Base-by-base conservation (phyloP, 2,797 vertebrate species). In the Melanotaenia boesemani region DNA sequence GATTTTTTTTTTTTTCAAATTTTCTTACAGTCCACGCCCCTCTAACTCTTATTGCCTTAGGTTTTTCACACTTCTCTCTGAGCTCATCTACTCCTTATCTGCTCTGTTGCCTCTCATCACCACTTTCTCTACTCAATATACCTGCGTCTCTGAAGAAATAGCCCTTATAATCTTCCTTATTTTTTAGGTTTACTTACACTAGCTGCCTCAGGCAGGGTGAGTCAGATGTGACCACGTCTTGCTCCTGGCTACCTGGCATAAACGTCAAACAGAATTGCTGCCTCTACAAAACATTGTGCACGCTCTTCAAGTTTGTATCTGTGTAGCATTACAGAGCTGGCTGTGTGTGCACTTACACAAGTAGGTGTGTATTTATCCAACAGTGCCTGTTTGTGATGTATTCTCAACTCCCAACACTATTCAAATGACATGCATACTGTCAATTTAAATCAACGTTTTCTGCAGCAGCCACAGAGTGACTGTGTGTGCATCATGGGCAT, bases 201-300 rank as follows among this genome's bases (percentile, higher is more conserved):
- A 39, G 11, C 39, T 65, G 30, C 83, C 66, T 63, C 79, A 57
- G 84, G 74, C 83, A 48, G 61, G 67, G 59, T 78, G 81, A 88
- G 69, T 86, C 85, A 87, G 81, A 73, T 89, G 80, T 80, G 81
- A 88, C 81, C 70, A 39, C 72, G 62, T 76, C 63, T 71, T 59
- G 26, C 24, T 85, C 44, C 55, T 63, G 57, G 11, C 26, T 30
- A 36, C 59, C 65, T 30, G 56, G 56, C 63, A 79, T 67, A 74
- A 76, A 75, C 67, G 67, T 60, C 77, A 58, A 36, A 57, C 22
- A 30, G 74, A 65, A 76, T 61, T 80, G 34, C 68, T 64, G 66
- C 68, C 61, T 70, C 44, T 28, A 13, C 28, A 22, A 28, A 0
- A 0, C 41, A 44, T 4, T 32, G 8, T 41, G 36, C 56, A 36